Percentiles rank a stretch among this genome's conserved stretches.
phyloP scores from a whole-genome alignment of 2,113 vertebrate genomes.

The Ictidomys tridecemlineatus region DNA sequence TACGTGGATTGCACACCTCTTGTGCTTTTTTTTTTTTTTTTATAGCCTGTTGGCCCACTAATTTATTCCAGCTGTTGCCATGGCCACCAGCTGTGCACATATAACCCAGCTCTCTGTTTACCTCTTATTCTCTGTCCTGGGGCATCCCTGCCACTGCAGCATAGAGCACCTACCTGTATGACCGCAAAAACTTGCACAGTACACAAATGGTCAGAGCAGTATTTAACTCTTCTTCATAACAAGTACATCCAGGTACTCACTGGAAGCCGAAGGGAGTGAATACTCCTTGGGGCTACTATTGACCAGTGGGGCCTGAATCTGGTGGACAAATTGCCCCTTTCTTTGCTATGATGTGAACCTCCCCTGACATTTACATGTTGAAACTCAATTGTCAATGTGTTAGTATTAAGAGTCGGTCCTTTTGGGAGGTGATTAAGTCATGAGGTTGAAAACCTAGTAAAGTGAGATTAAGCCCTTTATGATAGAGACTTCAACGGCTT shows the following conservation, averaged over 20 bases:
- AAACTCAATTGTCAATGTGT: neutral
- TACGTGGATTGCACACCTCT: neutral
- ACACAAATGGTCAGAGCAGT: too few relatives aligned
- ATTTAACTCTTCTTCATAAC: too few relatives aligned
- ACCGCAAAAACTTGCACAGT: too few relatives aligned
- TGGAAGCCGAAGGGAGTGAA: neutral
- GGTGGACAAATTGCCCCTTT: neutral
- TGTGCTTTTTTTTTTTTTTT: neutral
- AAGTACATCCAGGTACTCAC: neutral
- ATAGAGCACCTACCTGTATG: neutral
- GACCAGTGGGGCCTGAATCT: neutral
- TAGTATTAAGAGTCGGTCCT: neutral
- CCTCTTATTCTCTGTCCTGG: neutral
- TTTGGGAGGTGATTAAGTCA: neutral
- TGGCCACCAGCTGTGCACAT: neutral
- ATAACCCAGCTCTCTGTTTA: neutral
- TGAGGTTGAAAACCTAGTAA: neutral
- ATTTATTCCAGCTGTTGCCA: neutral
- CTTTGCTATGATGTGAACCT: neutral
- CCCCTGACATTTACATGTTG: neutral
- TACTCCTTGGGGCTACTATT: neutral
- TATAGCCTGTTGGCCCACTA: neutral
- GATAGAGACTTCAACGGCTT: neutral
- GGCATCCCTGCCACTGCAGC: too few relatives aligned
- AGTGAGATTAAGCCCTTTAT: neutral